Conservation (phyloP, 2,797 vertebrate genomes). For the Rhinogobio ventralis region DNA sequence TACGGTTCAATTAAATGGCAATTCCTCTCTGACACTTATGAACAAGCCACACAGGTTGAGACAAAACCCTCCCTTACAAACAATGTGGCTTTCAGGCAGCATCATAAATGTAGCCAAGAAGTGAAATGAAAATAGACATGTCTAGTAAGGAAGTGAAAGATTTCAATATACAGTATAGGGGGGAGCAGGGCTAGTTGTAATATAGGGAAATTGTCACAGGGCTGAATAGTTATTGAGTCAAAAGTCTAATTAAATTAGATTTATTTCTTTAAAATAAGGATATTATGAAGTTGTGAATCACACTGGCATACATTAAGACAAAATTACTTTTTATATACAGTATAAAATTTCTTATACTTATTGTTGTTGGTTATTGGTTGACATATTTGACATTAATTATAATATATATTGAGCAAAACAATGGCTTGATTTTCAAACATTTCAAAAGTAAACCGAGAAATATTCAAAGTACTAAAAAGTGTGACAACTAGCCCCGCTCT, state of each 20-base stretch:
- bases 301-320: background rate
- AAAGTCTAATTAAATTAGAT: background rate
- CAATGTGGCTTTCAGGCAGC: background rate
- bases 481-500: background rate
- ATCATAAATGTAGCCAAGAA: background rate
- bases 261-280: background rate
- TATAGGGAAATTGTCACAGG: background rate
- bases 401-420: background rate
- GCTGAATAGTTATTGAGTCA: background rate
- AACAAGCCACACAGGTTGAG: constrained; percentile 3
- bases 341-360: background rate
- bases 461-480: background rate
- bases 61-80: background rate
- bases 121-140: background rate
- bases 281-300: background rate
- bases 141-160: background rate
- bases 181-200: background rate
- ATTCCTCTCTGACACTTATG: constrained; percentile 65
- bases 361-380: background rate
- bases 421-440: background rate
- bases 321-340: background rate
- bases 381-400: background rate
- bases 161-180: background rate
- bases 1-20: constrained; percentile 74
- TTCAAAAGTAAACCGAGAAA: background rate